Conservation (phyloP, 2,113 vertebrate genomes). For the Heterocephalus glaber region DNA sequence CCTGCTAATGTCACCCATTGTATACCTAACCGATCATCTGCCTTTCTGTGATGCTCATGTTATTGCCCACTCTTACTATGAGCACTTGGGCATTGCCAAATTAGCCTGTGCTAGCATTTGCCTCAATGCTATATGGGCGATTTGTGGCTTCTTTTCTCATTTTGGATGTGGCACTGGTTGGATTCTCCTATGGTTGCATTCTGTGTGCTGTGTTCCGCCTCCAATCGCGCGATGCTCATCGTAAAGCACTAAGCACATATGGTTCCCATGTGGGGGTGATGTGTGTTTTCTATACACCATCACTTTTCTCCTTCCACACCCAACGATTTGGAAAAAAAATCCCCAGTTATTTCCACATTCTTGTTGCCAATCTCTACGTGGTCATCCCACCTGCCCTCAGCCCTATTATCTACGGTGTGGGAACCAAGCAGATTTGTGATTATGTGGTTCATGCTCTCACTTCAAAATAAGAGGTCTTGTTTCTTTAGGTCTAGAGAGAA, state of each 20-base stretch:
- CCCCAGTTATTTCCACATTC: constrained; percentile 39
- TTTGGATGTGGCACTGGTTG: background rate
- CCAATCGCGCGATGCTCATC: background rate
- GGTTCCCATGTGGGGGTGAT: constrained; percentile 52
- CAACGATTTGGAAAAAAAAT: constrained; percentile 47
- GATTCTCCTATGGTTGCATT: constrained; percentile 32
- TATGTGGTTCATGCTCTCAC: background rate
- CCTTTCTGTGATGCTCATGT: constrained; percentile 31
- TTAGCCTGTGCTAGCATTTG: constrained; percentile 30
- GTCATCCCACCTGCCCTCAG: constrained; percentile 70
- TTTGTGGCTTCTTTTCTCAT: constrained; percentile 26
- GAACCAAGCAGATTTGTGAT: constrained; percentile 44
- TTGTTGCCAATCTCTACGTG: constrained; percentile 65
- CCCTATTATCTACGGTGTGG: constrained; percentile 27
- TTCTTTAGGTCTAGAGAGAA: background rate
- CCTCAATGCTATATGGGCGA: constrained; percentile 16
- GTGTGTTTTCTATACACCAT: constrained; percentile 44
- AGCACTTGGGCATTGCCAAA: constrained; percentile 12
- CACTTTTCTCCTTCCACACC: constrained; percentile 57
- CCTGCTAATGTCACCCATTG: background rate
- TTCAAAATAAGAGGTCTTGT: background rate
- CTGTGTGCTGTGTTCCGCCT: constrained; percentile 2
- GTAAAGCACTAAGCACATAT: constrained; percentile 64
- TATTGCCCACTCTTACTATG: constrained; percentile 17
- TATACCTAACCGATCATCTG: constrained; percentile 18